phyloP scores from a whole-genome alignment of 1,140 invertebrate species.

The Leptopilina boulardi region DNA sequence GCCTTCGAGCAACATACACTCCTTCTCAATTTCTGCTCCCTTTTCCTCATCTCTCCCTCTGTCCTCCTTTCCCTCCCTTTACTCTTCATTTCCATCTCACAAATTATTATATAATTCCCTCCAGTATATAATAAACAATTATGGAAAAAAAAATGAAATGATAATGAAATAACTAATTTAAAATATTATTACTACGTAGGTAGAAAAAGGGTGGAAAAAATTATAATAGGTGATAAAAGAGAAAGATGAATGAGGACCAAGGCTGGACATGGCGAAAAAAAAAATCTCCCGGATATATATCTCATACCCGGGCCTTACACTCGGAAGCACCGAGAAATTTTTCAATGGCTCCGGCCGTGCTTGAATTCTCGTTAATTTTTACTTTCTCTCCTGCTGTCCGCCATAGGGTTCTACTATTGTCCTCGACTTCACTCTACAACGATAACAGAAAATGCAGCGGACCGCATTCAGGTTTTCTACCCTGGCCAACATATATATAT shows the following conservation, averaged over 20 bases:
- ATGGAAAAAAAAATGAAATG: too few species aligned
- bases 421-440: slow-evolving; percentile 69
- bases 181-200: too few species aligned
- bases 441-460: slow-evolving; percentile 73
- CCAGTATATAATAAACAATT: too few species aligned
- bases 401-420: slow-evolving; percentile 69
- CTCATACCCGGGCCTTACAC: slow-evolving; percentile 57
- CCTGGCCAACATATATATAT: slow-evolving; percentile 41
- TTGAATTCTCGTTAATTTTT: slow-evolving; percentile 76
- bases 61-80: slow-evolving; percentile 52
- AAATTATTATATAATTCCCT: too few species aligned
- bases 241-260: slow-evolving; percentile 33
- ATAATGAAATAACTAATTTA: too few species aligned
- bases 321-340: slow-evolving; percentile 67
- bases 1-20: slow-evolving; percentile 62
- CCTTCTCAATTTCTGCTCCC: neutral
- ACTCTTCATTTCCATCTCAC: slow-evolving; percentile 48
- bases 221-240: slow-evolving; percentile 43
- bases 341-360: slow-evolving; percentile 73
- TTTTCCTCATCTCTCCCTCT: slow-evolving; percentile 41
- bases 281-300: slow-evolving; percentile 39
- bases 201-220: slow-evolving; percentile 27
- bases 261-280: slow-evolving; percentile 39
- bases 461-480: slow-evolving; percentile 62
- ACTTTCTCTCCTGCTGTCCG: slow-evolving; percentile 73